Evolutionary conservation across 1,140 invertebrate species (phyloP).

Genomic region (Scaptomyza montana): DNA sequence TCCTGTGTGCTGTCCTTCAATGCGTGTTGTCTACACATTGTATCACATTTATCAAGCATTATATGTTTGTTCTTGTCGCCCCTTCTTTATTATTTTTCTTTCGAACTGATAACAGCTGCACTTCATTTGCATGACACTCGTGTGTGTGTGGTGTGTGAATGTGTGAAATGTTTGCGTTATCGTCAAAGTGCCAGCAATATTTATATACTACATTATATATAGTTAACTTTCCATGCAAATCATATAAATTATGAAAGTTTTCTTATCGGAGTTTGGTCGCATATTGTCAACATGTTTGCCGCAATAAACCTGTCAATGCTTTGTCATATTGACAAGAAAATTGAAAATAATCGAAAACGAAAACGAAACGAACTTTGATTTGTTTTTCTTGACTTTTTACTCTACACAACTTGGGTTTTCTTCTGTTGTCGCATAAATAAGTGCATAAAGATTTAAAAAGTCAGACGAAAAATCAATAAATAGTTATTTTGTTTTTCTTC

Average conservation of each 20-base stretch:
- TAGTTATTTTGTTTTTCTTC: no score
- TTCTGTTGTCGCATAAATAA: neutral
- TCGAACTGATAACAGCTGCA: constrained; percentile 71
- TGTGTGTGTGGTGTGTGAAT: constrained; percentile 1
- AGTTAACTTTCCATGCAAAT: constrained; percentile 49
- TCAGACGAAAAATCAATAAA: no score
- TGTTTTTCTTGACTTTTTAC: neutral
- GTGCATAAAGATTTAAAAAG: neutral
- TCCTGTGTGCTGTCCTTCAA: constrained; percentile 22
- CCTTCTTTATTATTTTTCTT: constrained; percentile 41
- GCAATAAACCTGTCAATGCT: constrained; percentile 57
- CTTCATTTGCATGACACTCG: constrained; percentile 67
- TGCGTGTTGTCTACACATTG: constrained; percentile 49
- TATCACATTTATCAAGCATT: constrained; percentile 76
- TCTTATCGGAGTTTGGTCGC: constrained; percentile 62
- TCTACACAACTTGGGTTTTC: neutral
- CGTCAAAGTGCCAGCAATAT: constrained; percentile 32
- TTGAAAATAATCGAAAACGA: constrained; percentile 37
- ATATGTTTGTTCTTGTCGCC: constrained; percentile 60
- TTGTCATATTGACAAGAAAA: constrained; percentile 52
- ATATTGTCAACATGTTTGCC: constrained; percentile 55
- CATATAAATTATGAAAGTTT: constrained; percentile 81
- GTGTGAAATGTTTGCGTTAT: constrained; percentile 35
- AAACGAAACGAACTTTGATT: constrained; percentile 20
- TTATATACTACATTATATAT: constrained; percentile 50